A percentile compares a stretch with the other conserved stretches of the same genome.
phyloP scores from a whole-genome alignment of 2,888 invertebrate genomes.

The Drosophila seclusa region DNA sequence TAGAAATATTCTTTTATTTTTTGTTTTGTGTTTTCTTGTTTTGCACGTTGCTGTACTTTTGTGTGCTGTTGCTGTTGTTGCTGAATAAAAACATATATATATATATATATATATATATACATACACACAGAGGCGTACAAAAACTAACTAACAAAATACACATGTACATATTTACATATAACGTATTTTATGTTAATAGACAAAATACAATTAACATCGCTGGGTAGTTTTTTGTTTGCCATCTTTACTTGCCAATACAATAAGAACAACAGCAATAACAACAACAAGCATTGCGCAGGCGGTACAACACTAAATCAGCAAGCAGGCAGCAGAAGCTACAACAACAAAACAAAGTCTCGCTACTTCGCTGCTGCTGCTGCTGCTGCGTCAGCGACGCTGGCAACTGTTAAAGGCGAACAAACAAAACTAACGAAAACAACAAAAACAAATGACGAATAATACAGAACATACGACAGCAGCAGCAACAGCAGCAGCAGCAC shows the following conservation, averaged over 20 bases:
- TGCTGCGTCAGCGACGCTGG: constrained; percentile 60
- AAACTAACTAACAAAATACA: constrained; percentile 10
- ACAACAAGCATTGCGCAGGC: constrained; percentile 57
- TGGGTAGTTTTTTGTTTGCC: constrained; percentile 66
- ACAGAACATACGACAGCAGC: constrained; percentile 66
- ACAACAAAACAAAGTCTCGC: constrained; percentile 40
- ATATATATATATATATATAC: constrained; percentile 9
- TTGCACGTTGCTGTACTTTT: constrained; percentile 74
- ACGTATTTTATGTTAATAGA: constrained; percentile 75
- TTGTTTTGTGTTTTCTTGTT: constrained; percentile 58
- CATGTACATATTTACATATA: constrained; percentile 19
- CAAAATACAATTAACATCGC: constrained; percentile 75
- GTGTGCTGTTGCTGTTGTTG: constrained; percentile 49
- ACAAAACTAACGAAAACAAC: constrained; percentile 71
- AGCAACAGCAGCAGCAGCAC: constrained; percentile 31
- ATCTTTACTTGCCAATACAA: constrained; percentile 29
- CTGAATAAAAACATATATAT: constrained; percentile 57
- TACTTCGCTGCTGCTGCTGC: constrained; percentile 34
- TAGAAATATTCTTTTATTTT: constrained; percentile 68
- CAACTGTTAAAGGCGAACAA: constrained; percentile 67
- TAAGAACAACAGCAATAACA: constrained; percentile 36
- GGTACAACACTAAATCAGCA: constrained; percentile 45
- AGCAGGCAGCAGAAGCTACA: constrained; percentile 39
- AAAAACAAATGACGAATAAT: constrained; percentile 69
- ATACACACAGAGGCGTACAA: constrained; percentile 19